Percentiles rank a stretch among this genome's conserved stretches.
Conservation (phyloP, 2,888 invertebrate species). For the Ashinkailepas kermadecensis region DNA sequence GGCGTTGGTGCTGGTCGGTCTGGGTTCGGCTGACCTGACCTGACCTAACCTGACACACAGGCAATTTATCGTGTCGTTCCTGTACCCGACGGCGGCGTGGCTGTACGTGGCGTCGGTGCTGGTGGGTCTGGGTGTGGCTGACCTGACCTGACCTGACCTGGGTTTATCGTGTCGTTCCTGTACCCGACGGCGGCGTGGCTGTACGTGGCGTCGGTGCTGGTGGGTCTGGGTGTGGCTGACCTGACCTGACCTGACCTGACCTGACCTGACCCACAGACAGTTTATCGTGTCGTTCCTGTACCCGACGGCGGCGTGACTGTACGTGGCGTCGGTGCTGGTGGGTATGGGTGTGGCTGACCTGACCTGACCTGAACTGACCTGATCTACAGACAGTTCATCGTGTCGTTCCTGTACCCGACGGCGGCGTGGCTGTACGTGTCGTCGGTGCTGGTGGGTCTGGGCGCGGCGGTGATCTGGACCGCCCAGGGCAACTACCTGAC, state of each 20-base stretch:
- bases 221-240: no score
- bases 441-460: conserved; percentile 53
- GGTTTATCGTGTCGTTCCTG: conserved; percentile 59
- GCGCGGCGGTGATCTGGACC: conserved; percentile 93
- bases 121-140: conserved; percentile 51
- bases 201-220: conserved; percentile 72
- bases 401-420: conserved; percentile 74
- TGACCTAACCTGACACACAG: neutral
- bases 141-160: no score
- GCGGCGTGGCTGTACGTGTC: conserved; percentile 75
- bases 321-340: conserved; percentile 61
- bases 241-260: conserved; percentile 53
- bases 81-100: conserved; percentile 72
- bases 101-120: conserved; percentile 71
- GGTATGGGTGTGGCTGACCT: conserved; percentile 67
- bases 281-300: conserved; percentile 63
- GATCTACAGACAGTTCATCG: conserved; percentile 35
- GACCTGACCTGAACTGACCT: no score
- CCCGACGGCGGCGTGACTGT: conserved; percentile 74
- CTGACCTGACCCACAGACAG: neutral
- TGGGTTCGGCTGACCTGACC: conserved; percentile 48
- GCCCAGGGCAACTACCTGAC: conserved; percentile 79
- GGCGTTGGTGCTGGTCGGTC: conserved; percentile 51
- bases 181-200: conserved; percentile 73
- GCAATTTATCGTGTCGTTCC: conserved; percentile 55